A percentile compares a stretch with the other conserved stretches of the same genome.
These are phyloP conservation scores for Sarcophaga carnaria DNA, from an alignment of 2,888 invertebrate genomes.

Conservation along the genomic window DNA sequence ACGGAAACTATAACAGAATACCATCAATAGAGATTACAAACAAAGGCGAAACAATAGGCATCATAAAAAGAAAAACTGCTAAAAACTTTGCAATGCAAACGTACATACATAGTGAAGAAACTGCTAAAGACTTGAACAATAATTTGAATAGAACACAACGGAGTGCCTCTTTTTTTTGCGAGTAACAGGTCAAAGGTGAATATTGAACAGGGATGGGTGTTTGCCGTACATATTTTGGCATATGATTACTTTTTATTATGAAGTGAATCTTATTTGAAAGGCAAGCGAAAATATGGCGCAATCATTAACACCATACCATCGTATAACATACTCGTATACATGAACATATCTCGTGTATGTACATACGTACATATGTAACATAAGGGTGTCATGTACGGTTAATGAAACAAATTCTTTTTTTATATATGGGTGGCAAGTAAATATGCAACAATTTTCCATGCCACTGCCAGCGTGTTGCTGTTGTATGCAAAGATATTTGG, in stretches of 20 bases:
- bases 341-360: no score
- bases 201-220: conserved; percentile 57
- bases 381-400: conserved; percentile 33
- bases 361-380: no score
- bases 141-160: conserved; percentile 42
- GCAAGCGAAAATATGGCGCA: conserved; percentile 44
- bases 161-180: conserved; percentile 23
- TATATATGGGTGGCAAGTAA: conserved; percentile 37
- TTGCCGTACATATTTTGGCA: conserved; percentile 58
- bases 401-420: neutral
- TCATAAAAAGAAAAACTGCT: conserved; percentile 53
- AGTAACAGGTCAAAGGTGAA: conserved; percentile 70
- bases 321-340: neutral
- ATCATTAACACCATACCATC: conserved; percentile 62
- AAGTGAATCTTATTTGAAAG: conserved; percentile 11
- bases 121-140: conserved; percentile 14
- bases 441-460: conserved; percentile 69
- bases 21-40: neutral
- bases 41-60: neutral
- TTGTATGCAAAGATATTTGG: conserved; percentile 69
- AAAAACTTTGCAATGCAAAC: conserved; percentile 65
- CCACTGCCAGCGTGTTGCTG: conserved; percentile 29
- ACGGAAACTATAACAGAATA: conserved; percentile 17
- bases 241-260: conserved; percentile 48
- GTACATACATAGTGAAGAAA: conserved; percentile 33